phyloP scores from a whole-genome alignment of 1,140 invertebrate species.

The Trypoxylus dichotomus region DNA sequence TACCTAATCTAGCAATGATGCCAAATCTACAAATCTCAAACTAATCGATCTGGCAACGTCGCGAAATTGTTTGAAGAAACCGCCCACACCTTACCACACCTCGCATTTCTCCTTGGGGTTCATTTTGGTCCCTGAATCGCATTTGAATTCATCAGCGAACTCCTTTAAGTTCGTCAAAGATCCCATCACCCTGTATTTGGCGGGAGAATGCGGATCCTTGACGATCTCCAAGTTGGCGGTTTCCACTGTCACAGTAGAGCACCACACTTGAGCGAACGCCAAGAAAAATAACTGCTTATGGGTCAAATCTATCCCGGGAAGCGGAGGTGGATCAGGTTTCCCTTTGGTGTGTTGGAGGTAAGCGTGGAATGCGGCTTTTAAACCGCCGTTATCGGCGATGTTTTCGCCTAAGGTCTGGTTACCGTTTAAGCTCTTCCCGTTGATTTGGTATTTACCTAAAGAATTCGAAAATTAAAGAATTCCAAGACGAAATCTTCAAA shows the following conservation, averaged over 20 bases:
- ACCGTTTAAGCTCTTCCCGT: slow-evolving; percentile 71
- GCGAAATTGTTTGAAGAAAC: not conserved
- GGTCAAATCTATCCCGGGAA: slow-evolving; percentile 81
- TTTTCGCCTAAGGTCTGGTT: slow-evolving; percentile 85
- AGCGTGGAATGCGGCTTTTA: slow-evolving; percentile 89
- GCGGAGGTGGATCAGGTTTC: slow-evolving; percentile 56
- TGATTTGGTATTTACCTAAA: slow-evolving; percentile 64
- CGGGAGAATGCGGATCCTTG: slow-evolving; percentile 82
- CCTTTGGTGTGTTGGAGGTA: slow-evolving; percentile 60
- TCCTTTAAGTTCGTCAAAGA: slow-evolving; percentile 87
- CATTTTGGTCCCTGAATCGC: slow-evolving; percentile 77
- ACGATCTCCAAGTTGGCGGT: slow-evolving; percentile 76
- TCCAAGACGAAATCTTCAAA: slow-evolving; percentile 49
- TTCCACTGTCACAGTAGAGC: slow-evolving; percentile 78
- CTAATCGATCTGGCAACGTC: not conserved
- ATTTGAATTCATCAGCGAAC: slow-evolving; percentile 87
- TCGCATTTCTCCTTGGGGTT: slow-evolving; percentile 90
- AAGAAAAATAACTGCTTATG: slow-evolving; percentile 92
- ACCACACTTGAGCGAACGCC: slow-evolving; percentile 92
- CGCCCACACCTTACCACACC: slow-evolving; percentile 74
- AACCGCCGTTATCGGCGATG: slow-evolving; percentile 91
- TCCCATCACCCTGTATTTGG: slow-evolving; percentile 82
- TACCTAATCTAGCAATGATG: no score
- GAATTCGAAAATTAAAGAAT: slow-evolving; percentile 26
- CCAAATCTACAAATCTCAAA: not conserved